Evolutionary conservation across 2,888 invertebrate genomes (phyloP), one percentile per base, ranked within the genome.

Genomic region (Eupithecia dodoneata): DNA sequence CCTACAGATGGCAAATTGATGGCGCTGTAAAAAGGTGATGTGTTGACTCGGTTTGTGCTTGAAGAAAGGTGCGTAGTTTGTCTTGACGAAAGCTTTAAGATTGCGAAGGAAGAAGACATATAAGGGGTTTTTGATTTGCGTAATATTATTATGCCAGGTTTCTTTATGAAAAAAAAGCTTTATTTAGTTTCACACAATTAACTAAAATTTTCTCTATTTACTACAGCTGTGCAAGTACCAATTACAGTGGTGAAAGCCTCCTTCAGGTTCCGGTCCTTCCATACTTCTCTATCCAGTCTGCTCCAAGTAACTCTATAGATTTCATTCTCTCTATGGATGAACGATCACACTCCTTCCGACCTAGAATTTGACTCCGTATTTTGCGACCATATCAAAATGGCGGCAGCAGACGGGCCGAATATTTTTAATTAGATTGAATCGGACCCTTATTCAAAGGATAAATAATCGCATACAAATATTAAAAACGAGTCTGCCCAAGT

Each of bases 1-100:
- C 84, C 82, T 74, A 82, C 85, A 82, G 81, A 85, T 74, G 55
- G 85, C 82, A 84, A 82, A 87, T 88, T 88, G 85, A 88, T 86
- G 85, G 83, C 79, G 80, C 77, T 83, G 84, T 88, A 88, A 88
- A 85, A 82, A 81, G 81, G 82, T 82, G 80, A 79, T 71, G 75
- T 55, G 71, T 69, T 70, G 69, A 13, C 65, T 76, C 15, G 41
- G 47, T 49, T 30, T 10, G 63, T 66, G 66, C 42, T 13, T 6
- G 15, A 66, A 66, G 41, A 7, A 15, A 47, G 18, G 67, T 70
- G 70, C 47, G 47, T 69, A 10, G n/a, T 18, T 45, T 18, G 42
- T 66, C 15, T 41, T 67, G 42, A 66, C 15, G 42, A 66, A 30
- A 65, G 30, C 42, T 12, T 6, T 52, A 52, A 7, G 52, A n/a